Base-by-base conservation (phyloP, 2,888 invertebrate species). In the Parochlus steinenii region DNA sequence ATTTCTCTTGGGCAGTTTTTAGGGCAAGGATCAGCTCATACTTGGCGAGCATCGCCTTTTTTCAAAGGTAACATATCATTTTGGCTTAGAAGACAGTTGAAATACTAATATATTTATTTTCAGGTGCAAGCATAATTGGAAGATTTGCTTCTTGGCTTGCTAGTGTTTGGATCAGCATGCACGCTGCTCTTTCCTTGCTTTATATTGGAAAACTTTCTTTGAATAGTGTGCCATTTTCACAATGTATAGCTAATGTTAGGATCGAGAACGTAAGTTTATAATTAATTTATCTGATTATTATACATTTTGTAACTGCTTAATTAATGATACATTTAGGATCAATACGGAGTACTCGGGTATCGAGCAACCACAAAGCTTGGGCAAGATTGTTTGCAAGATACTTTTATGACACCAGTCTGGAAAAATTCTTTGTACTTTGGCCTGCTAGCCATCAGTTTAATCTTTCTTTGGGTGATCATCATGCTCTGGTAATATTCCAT, bases 1-100 rank as follows among this genome's bases (percentile, higher is more conserved):
- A 53, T 59, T 44, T 53, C 59, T 19, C 48, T 59, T 38, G 59
- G 59, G 6, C 59, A 59, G 44, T 59, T 59, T 47, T 45, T 59
- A 41, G 59, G 59, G 22, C 59, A 59, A 45, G 58, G 58, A 37
- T 54, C 59, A 40, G 58, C 59, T 31, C 54, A 58, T 42, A 54
- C 57, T 18, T 59, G 58, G 58, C 48, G 56, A 29, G 52, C 58
- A 33, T 57, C 59, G 37, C 59, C 59, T 41, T 56, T 59, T 44
- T 57, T 59, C 44, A 58, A 58, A 53, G 58, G 58, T 58, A 47
- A 48, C 14, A 23, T 32, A 32, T 23, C 24, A 24, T 24, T 23
- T 32, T 14, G 24, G 19, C 24, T 23, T 17, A 12, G 16, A 31
- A 22, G 10, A 18, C 6, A 22, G 31, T 20, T 20, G 22, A 20